Conservation (phyloP, 2,113 vertebrate species). For the Pimephales promelas region DNA sequence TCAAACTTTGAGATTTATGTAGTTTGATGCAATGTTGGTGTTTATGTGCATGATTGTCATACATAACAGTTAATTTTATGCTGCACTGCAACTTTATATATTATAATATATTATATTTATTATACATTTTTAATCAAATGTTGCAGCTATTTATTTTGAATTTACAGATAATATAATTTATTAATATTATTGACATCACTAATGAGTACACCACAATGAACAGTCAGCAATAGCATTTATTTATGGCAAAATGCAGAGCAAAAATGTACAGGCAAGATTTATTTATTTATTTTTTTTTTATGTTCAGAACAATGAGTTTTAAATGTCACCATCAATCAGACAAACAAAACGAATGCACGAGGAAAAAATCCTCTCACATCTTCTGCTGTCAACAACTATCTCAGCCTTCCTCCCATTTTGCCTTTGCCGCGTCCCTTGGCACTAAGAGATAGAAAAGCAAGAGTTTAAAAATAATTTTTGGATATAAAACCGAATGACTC, state of each 20-base stretch:
- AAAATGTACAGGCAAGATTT: constrained; percentile 33
- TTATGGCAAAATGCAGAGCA: neutral
- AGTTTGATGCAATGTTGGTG: neutral
- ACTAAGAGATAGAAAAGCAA: constrained; percentile 57
- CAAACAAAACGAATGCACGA: constrained; percentile 43
- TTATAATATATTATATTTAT: neutral
- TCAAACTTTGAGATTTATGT: neutral
- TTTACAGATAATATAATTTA: neutral
- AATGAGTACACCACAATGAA: neutral
- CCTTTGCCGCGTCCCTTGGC: constrained; percentile 77
- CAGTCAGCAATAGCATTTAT: neutral
- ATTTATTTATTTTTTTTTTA: neutral
- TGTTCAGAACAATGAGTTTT: neutral
- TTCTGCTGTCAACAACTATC: constrained; percentile 63
- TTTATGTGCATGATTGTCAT: neutral
- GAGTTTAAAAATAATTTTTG: neutral
- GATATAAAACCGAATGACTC: neutral
- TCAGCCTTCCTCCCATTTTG: constrained; percentile 70
- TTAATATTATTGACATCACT: neutral
- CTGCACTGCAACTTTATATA: neutral
- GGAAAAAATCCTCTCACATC: constrained; percentile 10
- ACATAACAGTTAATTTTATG: neutral
- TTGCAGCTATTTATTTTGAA: neutral
- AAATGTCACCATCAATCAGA: neutral
- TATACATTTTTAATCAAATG: neutral